Evolutionary conservation across 2,113 vertebrate species (phyloP).

Genomic region (Colaptes auratus): DNA sequence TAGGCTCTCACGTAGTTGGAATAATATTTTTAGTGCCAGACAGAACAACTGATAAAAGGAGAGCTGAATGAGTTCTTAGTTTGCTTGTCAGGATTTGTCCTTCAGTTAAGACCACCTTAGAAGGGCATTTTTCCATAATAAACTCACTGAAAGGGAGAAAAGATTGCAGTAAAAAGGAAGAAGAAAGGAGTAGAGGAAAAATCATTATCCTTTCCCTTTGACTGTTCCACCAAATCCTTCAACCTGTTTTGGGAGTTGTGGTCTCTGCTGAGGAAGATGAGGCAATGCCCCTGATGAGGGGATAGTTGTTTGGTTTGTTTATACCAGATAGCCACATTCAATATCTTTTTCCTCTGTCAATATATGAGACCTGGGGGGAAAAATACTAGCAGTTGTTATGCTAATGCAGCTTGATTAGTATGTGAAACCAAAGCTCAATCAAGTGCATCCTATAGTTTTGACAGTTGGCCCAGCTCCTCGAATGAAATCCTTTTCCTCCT

Average conservation of each 20-base stretch:
- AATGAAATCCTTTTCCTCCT: constrained; percentile 18
- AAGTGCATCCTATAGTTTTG: background rate
- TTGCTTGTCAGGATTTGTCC: background rate
- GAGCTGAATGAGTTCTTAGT: background rate
- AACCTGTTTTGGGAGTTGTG: background rate
- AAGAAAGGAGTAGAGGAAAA: background rate
- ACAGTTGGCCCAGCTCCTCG: background rate
- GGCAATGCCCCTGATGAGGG: background rate
- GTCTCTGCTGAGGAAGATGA: background rate
- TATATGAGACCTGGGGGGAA: background rate
- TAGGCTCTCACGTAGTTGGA: background rate
- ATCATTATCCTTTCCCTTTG: background rate
- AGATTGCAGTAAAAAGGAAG: background rate
- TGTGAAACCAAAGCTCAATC: background rate
- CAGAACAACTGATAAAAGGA: background rate
- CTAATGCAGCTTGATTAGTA: background rate
- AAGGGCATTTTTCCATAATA: background rate
- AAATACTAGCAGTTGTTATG: background rate
- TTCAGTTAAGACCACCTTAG: background rate
- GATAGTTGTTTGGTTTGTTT: background rate
- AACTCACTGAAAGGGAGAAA: background rate
- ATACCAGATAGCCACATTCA: background rate
- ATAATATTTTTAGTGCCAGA: background rate
- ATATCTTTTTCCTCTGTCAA: background rate
- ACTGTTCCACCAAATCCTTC: background rate